phyloP scores from a whole-genome alignment of 2,888 invertebrate species.

The Meta bourneti region DNA sequence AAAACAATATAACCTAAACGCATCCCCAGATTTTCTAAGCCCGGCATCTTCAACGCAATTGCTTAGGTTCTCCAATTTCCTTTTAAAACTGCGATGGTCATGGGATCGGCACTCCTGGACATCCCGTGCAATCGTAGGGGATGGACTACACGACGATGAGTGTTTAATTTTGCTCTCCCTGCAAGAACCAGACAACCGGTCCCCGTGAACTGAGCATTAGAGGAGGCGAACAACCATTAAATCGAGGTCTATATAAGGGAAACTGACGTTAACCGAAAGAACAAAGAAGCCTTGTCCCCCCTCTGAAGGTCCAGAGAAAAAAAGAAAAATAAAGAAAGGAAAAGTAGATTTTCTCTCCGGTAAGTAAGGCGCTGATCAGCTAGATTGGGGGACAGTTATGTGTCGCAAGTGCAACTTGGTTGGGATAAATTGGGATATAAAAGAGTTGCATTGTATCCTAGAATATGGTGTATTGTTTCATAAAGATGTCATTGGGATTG shows the following conservation, averaged over 20 bases:
- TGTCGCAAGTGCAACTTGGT: not conserved
- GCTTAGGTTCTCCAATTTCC: conserved; percentile 19
- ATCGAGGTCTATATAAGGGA: conserved; percentile 61
- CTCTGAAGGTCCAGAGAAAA: not conserved
- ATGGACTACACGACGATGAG: conserved; percentile 41
- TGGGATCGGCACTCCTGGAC: conserved; percentile 3
- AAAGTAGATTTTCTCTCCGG: conserved; percentile 16
- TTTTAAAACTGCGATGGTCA: conserved; percentile 33
- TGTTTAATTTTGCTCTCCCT: conserved; percentile 57
- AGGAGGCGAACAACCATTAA: conserved; percentile 68
- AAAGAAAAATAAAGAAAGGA: not conserved
- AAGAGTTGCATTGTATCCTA: not conserved
- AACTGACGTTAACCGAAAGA: conserved; percentile 38
- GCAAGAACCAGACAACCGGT: conserved; percentile 31
- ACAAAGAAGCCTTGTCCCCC: conserved; percentile 31
- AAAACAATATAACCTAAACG: not conserved
- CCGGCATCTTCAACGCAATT: not conserved
- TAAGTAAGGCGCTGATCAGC: conserved; percentile 29
- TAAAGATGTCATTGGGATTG: too few relatives aligned
- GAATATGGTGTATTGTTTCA: not conserved
- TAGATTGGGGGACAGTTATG: conserved; percentile 10
- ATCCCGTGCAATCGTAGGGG: not conserved
- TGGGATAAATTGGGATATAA: not conserved
- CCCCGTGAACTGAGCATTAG: conserved; percentile 54
- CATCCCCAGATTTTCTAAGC: not conserved